These are phyloP conservation scores for Gadus macrocephalus DNA, from an alignment of 2,113 vertebrate species.

Conservation along the genomic window DNA sequence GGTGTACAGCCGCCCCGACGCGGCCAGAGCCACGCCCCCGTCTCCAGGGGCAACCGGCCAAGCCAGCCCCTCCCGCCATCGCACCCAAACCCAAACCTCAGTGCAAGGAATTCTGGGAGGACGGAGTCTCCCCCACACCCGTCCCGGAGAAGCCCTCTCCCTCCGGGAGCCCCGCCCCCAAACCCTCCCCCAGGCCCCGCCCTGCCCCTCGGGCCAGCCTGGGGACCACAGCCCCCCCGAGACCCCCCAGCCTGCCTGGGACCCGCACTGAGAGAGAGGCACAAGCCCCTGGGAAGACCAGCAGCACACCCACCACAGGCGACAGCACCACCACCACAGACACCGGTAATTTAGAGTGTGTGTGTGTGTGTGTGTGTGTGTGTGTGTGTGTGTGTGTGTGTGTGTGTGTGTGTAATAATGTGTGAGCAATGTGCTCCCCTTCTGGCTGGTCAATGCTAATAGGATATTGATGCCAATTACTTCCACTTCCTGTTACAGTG, in stretches of 20 bases:
- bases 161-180: slow-evolving; percentile 8
- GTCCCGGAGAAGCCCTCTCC: slow-evolving; percentile 60
- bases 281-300: neutral
- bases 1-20: slow-evolving; percentile 41
- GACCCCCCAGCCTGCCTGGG: slow-evolving; percentile 12
- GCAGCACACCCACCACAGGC: neutral
- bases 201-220: slow-evolving; percentile 59
- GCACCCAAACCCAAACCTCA: slow-evolving; percentile 57
- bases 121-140: slow-evolving; percentile 42
- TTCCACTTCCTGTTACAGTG: slow-evolving; percentile 20
- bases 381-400: no score
- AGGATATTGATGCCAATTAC: neutral
- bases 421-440: no score
- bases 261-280: neutral
- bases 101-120: slow-evolving; percentile 49
- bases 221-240: slow-evolving; percentile 31
- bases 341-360: no score
- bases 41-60: slow-evolving; percentile 47
- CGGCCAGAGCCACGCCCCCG: slow-evolving; percentile 73
- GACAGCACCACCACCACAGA: neutral
- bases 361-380: no score
- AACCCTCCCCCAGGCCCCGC: slow-evolving; percentile 58
- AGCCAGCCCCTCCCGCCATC: slow-evolving; percentile 56
- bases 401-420: no score
- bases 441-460: no score